Evolutionary conservation across 2,888 invertebrate genomes (phyloP).

Genomic region (Lochmaea capreae): DNA sequence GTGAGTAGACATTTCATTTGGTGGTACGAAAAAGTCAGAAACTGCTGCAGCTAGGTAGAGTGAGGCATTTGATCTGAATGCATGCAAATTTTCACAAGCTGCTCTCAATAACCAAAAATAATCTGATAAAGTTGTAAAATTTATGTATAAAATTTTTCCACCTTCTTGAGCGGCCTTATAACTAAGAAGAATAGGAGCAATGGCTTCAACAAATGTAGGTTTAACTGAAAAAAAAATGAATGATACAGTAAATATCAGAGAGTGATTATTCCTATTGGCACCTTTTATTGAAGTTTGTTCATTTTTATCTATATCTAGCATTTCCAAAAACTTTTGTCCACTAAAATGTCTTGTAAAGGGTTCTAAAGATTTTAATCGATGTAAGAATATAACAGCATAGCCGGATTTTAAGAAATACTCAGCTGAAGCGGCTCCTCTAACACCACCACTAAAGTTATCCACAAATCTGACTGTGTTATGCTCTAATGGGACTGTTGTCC

Average conservation of each 20-base stretch:
- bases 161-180: constrained; percentile 85
- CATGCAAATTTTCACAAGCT: constrained; percentile 81
- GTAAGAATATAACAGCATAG: constrained; percentile 95
- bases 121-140: constrained; percentile 88
- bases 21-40: constrained; percentile 98
- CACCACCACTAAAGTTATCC: constrained; percentile 98
- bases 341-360: constrained; percentile 92
- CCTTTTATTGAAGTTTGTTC: constrained; percentile 76
- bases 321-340: constrained; percentile 82
- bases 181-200: constrained; percentile 77
- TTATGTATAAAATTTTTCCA: constrained; percentile 79
- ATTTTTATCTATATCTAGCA: constrained; percentile 76
- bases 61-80: constrained; percentile 76
- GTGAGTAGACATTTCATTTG: constrained; percentile 91
- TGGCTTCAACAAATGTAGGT: constrained; percentile 77
- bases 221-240: constrained; percentile 68
- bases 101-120: constrained; percentile 92
- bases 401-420: constrained; percentile 92
- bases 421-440: constrained; percentile 92
- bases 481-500: constrained; percentile 96
- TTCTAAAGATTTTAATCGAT: constrained; percentile 88
- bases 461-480: constrained; percentile 97
- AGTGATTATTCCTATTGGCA: neutral
- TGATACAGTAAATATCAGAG: too few species aligned
- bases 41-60: constrained; percentile 98